These are phyloP conservation scores for Discoglossus pictus DNA, from an alignment of 2,797 vertebrate species.

Conservation along the genomic window DNA sequence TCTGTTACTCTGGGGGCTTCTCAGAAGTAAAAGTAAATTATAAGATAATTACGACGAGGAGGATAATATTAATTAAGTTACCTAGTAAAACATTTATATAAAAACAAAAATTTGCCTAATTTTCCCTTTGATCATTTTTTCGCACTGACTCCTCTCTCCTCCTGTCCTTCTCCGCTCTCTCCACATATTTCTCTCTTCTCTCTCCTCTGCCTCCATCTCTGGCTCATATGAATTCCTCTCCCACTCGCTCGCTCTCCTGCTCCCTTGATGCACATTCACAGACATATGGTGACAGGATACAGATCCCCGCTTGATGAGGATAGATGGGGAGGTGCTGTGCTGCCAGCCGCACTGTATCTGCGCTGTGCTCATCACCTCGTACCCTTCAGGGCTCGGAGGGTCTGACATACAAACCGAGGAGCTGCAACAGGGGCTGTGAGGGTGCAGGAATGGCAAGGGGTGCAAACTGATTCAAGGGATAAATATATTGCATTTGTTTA, in stretches of 20 bases:
- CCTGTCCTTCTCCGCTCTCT: too few species aligned
- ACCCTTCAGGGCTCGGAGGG: constrained; percentile 33
- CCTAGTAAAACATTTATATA: too few species aligned
- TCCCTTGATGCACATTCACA: constrained; percentile 34
- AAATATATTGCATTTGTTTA: too few species aligned
- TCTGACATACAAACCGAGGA: constrained; percentile 7
- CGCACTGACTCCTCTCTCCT: background rate
- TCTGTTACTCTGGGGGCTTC: too few species aligned
- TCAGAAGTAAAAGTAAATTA: too few species aligned
- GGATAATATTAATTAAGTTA: too few species aligned
- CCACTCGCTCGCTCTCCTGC: constrained; percentile 8
- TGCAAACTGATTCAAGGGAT: too few species aligned
- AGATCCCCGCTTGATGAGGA: constrained; percentile 47
- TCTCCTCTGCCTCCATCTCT: background rate
- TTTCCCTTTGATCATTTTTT: too few species aligned
- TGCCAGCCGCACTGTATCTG: constrained; percentile 1
- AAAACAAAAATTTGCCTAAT: too few species aligned
- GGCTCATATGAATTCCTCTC: constrained; percentile 22
- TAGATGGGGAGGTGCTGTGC: constrained; percentile 17
- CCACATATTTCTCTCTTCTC: too few species aligned
- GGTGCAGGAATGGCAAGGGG: background rate
- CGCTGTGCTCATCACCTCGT: constrained; percentile 25
- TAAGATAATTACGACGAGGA: too few species aligned
- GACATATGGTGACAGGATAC: constrained; percentile 49
- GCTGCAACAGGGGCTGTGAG: background rate